These are phyloP conservation scores for Conistra vaccinii DNA, from an alignment of 2,888 invertebrate genomes.

Conservation along the genomic window DNA sequence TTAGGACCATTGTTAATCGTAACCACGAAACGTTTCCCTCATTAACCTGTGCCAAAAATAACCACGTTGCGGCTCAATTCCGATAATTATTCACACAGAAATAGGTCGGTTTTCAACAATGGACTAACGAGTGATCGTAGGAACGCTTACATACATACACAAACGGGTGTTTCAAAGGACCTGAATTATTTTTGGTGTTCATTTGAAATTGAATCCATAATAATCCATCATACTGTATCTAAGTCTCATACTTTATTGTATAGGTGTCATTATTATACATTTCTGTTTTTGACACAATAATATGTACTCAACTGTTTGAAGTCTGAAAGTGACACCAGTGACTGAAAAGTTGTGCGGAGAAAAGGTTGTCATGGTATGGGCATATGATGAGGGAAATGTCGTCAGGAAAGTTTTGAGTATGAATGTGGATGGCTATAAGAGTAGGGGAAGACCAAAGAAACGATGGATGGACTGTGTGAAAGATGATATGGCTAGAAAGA, in stretches of 20 bases:
- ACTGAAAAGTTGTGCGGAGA: no score
- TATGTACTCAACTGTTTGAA: no score
- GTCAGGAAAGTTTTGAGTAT: no score
- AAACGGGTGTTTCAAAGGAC: background rate
- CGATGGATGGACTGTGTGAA: no score
- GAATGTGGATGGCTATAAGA: no score
- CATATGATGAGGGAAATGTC: no score
- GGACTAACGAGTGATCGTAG: slow-evolving; percentile 34
- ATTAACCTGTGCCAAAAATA: slow-evolving; percentile 58
- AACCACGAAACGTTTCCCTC: slow-evolving; percentile 44
- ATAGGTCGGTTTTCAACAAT: slow-evolving; percentile 53
- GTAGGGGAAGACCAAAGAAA: no score
- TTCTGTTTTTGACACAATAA: background rate
- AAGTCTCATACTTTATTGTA: background rate
- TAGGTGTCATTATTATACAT: no score
- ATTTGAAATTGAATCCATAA: slow-evolving; percentile 8
- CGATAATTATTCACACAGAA: slow-evolving; percentile 48
- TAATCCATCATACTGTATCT: background rate
- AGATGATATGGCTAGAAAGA: no score
- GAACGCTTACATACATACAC: slow-evolving; percentile 29
- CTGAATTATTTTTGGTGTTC: slow-evolving; percentile 15
- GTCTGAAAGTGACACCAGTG: no score
- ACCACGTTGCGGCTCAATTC: slow-evolving; percentile 28
- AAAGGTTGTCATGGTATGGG: no score
- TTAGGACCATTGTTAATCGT: slow-evolving; percentile 29